phyloP scores from a whole-genome alignment of 37 sponge, comb jelly and placozoan genomes.

The Mnemiopsis leidyi region DNA sequence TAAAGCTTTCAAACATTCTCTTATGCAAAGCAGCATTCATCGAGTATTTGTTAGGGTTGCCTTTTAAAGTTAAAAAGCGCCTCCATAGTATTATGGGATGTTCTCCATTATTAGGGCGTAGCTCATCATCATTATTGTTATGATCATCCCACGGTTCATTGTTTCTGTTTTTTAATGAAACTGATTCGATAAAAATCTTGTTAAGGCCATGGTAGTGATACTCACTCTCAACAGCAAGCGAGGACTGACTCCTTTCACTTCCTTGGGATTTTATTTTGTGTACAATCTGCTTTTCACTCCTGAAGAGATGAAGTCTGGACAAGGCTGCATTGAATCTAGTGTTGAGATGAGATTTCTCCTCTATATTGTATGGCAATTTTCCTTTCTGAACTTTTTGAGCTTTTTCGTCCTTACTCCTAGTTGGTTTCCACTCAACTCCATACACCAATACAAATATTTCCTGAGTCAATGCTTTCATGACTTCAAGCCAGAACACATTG shows the following conservation, averaged over 20 bases:
- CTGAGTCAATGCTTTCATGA: background rate
- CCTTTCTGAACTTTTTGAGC: background rate
- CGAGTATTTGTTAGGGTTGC: background rate
- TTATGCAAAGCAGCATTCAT: background rate
- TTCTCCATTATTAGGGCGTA: constrained; percentile 20
- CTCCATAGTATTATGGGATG: constrained; percentile 41
- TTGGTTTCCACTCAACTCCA: background rate
- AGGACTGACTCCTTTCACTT: background rate
- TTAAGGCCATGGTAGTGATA: constrained; percentile 14
- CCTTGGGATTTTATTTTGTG: background rate
- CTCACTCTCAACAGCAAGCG: background rate
- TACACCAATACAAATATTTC: constrained; percentile 16
- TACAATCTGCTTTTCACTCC: background rate
- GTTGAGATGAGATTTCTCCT: background rate
- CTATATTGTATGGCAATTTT: background rate
- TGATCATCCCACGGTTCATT: background rate
- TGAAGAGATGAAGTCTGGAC: background rate
- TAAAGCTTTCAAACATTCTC: constrained; percentile 14
- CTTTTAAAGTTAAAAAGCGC: constrained; percentile 5
- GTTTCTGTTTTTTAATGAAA: background rate
- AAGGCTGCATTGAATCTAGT: background rate
- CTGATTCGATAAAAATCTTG: background rate
- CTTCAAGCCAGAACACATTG: background rate
- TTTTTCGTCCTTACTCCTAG: background rate
- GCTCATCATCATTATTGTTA: constrained; percentile 23